These are phyloP conservation scores for Pangasianodon hypophthalmus DNA, from an alignment of 2,113 vertebrate species.

Conservation along the genomic window DNA sequence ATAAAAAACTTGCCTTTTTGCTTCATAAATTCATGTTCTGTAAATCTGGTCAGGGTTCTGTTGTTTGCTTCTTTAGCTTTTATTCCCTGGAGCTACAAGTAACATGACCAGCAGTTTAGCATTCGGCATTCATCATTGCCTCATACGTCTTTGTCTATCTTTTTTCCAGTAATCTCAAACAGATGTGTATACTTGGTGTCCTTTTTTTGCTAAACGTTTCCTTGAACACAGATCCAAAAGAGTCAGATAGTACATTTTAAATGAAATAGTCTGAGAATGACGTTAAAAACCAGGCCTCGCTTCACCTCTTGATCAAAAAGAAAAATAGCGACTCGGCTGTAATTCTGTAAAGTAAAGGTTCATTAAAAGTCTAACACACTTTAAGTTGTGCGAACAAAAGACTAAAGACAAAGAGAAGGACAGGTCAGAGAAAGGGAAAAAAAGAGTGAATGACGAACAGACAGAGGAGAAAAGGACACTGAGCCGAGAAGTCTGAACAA, in stretches of 20 bases:
- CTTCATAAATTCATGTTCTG: not conserved
- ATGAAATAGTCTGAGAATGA: not conserved
- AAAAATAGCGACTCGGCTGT: not conserved
- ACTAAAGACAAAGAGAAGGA: constrained; percentile 3
- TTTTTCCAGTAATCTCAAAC: not conserved
- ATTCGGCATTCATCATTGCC: not conserved
- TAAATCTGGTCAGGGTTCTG: not conserved
- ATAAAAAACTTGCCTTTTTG: not conserved
- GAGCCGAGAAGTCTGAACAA: constrained; percentile 7
- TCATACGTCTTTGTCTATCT: not conserved
- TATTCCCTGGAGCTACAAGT: not conserved
- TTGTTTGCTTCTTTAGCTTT: not conserved
- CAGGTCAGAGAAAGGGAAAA: not conserved
- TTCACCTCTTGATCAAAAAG: not conserved
- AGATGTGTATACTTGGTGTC: not conserved
- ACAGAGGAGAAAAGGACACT: constrained; percentile 3
- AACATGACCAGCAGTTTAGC: not conserved
- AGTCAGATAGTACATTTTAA: not conserved
- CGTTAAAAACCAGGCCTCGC: not conserved
- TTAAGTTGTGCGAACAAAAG: not conserved
- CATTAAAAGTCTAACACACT: not conserved
- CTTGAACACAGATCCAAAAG: not conserved
- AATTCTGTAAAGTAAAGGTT: not conserved
- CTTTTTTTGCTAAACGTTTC: not conserved
- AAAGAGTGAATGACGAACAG: not conserved